phyloP scores from a whole-genome alignment of 2,888 invertebrate species.

The Luperina testacea region DNA sequence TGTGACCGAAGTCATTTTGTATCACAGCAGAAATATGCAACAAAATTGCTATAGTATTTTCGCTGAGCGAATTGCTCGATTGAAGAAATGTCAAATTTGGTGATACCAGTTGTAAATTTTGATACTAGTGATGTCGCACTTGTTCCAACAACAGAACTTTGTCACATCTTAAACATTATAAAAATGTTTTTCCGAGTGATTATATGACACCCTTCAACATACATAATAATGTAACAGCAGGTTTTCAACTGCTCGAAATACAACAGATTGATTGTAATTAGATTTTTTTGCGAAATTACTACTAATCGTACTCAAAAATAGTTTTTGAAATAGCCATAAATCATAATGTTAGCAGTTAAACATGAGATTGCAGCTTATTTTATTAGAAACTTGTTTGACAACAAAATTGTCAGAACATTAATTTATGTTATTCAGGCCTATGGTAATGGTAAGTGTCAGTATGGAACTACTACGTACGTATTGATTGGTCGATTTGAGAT shows the following conservation, averaged over 20 bases:
- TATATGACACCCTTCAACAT: not conserved
- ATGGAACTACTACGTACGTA: constrained; percentile 12
- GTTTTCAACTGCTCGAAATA: not conserved
- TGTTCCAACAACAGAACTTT: not conserved
- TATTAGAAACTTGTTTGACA: not conserved
- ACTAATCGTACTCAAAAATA: no score
- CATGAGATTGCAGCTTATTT: not conserved
- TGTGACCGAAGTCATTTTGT: constrained; percentile 92
- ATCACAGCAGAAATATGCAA: constrained; percentile 77
- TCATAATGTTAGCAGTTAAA: not conserved
- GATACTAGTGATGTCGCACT: constrained; percentile 12
- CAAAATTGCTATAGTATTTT: constrained; percentile 79
- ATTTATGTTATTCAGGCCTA: constrained; percentile 14
- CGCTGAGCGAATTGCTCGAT: constrained; percentile 71
- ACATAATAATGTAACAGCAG: not conserved
- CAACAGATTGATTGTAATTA: not conserved
- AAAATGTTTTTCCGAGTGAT: not conserved
- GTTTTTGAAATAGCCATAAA: not conserved
- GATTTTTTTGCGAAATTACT: not conserved
- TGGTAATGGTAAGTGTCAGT: rapidly evolving
- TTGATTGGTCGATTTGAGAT: constrained; percentile 36
- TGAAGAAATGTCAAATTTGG: constrained; percentile 69
- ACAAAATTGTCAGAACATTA: no score
- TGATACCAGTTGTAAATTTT: constrained; percentile 41
- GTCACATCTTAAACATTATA: constrained; percentile 17